A percentile compares a stretch with the other conserved stretches of the same genome.
phyloP scores from a whole-genome alignment of 2,797 vertebrate genomes.

The Sternotherus odoratus region DNA sequence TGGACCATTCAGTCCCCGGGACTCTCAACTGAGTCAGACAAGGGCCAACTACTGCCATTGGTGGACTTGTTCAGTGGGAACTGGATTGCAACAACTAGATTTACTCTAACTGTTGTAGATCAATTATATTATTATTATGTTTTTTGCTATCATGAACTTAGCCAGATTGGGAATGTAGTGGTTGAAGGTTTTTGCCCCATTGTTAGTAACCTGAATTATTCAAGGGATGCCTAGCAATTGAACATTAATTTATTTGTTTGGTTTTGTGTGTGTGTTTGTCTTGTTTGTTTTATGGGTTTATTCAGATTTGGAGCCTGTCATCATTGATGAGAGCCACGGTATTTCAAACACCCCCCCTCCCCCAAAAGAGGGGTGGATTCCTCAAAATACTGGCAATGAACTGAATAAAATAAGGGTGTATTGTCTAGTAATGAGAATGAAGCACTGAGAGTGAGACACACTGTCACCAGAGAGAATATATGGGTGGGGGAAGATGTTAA shows the following conservation, averaged over 20 bases:
- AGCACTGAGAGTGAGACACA: background rate
- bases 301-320: slow-evolving; percentile 58
- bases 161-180: background rate
- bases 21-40: background rate
- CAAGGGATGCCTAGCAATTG: background rate
- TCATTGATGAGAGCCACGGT: slow-evolving; percentile 20
- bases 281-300: background rate
- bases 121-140: background rate
- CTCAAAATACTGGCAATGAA: slow-evolving; percentile 10
- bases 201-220: slow-evolving; percentile 11
- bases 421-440: background rate
- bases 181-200: slow-evolving; percentile 28
- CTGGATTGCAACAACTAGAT: background rate
- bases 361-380: background rate
- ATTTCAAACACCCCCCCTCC: background rate
- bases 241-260: background rate
- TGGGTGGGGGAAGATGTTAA: background rate
- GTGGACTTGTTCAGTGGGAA: background rate
- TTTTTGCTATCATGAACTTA: background rate
- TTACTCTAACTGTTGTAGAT: background rate
- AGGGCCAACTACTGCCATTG: rapidly evolving
- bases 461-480: background rate
- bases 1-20: rapidly evolving
- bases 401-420: background rate
- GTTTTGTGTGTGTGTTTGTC: background rate